These are phyloP conservation scores for Vanessa atalanta DNA, from an alignment of 1,140 invertebrate species.

Conservation along the genomic window DNA sequence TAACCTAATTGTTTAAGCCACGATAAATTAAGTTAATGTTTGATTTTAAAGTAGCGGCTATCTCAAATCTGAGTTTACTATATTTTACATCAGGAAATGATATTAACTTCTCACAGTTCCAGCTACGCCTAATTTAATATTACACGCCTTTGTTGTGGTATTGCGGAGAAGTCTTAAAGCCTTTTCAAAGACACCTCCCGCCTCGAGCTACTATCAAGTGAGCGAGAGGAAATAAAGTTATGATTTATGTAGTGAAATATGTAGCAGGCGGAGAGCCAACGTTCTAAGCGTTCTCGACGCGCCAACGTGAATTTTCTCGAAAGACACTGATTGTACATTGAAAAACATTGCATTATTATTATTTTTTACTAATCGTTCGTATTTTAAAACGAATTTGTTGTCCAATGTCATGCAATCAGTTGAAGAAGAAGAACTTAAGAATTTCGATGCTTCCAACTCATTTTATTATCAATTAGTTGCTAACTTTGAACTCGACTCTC, in stretches of 20 bases:
- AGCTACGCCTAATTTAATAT: constrained; percentile 75
- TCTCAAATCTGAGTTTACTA: constrained; percentile 24
- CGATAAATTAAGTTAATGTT: constrained; percentile 12
- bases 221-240: constrained; percentile 78
- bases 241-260: constrained; percentile 78
- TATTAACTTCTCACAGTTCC: constrained; percentile 42
- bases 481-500: constrained; percentile 34
- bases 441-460: constrained; percentile 23
- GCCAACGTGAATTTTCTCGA: constrained; percentile 52
- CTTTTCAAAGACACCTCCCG: constrained; percentile 72
- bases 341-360: constrained; percentile 22
- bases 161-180: constrained; percentile 64
- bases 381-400: no score
- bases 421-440: no score
- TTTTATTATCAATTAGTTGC: constrained; percentile 40
- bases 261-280: constrained; percentile 55
- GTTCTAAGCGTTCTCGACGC: constrained; percentile 49
- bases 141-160: constrained; percentile 65
- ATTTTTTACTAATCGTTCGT: no score
- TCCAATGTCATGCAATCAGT: no score
- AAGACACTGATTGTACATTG: constrained; percentile 49
- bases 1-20: constrained; percentile 18
- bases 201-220: constrained; percentile 47
- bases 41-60: constrained; percentile 10
- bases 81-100: constrained; percentile 33